A percentile compares a stretch with the other conserved stretches of the same genome.
Evolutionary conservation across 2,113 vertebrate genomes (phyloP).

Genomic region (Tautogolabrus adspersus): DNA sequence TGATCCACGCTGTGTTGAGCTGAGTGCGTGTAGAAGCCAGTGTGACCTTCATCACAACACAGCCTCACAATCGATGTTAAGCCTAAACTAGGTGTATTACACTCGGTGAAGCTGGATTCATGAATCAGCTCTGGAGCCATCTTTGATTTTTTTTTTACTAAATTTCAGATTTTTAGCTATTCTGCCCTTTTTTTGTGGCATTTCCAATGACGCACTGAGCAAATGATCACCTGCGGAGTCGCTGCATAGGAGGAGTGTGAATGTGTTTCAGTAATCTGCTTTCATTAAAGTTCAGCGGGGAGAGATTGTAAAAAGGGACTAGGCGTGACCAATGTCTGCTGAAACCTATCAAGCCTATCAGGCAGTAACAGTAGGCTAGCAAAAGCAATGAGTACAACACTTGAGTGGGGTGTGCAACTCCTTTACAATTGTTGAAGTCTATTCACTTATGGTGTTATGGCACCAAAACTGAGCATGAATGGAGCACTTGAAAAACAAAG

Average conservation of each 20-base stretch:
- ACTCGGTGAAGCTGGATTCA: conserved; percentile 5
- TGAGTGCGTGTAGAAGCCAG: conserved; percentile 34
- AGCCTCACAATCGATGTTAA: conserved; percentile 29
- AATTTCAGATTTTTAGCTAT: neutral
- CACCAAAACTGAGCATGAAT: neutral
- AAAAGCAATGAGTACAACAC: conserved; percentile 12
- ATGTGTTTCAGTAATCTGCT: conserved; percentile 58
- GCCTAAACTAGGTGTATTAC: conserved; percentile 17
- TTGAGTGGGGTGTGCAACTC: conserved; percentile 9
- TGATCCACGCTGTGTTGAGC: conserved; percentile 39
- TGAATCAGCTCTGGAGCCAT: conserved; percentile 1
- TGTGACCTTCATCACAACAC: conserved; percentile 50
- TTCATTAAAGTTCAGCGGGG: conserved; percentile 47
- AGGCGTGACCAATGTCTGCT: conserved; percentile 33
- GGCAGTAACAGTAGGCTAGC: conserved; percentile 53
- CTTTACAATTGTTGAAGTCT: conserved; percentile 18
- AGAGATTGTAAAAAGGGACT: conserved; percentile 10
- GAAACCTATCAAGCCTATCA: conserved; percentile 59
- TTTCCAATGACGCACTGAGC: conserved; percentile 18
- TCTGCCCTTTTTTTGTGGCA: neutral
- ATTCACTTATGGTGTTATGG: neutral
- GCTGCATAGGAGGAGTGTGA: conserved; percentile 23
- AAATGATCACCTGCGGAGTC: conserved; percentile 43
- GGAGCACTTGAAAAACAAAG: neutral
- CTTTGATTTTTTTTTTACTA: neutral